Base-by-base conservation (phyloP, 2,888 invertebrate species). In the Halictus ligatus region DNA sequence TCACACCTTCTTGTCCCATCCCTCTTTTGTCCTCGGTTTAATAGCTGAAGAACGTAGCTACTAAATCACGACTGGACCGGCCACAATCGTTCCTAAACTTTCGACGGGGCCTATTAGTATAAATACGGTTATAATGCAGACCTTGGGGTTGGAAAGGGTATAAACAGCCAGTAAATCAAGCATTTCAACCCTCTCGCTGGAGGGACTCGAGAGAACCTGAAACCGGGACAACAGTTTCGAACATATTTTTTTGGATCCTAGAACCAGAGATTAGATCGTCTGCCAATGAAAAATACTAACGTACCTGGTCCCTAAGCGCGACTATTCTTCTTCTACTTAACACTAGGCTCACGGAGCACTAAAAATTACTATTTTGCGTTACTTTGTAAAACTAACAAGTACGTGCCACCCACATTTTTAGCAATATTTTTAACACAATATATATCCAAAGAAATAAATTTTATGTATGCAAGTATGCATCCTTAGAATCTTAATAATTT, bases 101-200 rank as follows among this genome's bases (percentile, higher is more conserved):
- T 74, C 73, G 80, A 35, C 86, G 71, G 86, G 43, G 90, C 84
- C 93, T 94, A 94, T 95, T 94, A 94, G 94, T 93, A 93, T 94
- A 94, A 95, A 95, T 95, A 95, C 92, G 94, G 92, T 94, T 94
- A 94, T 95, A 95, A 95, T 94, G 89, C 89, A 92, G 91, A 91
- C 89, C 84, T 87, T 81, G 90, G 93, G 94, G 93, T 89, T 91
- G 89, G 87, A 90, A 91, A 92, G 94, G 94, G 90, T 92, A 94
- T 94, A 94, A 95, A 94, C 94, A 94, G 94, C 92, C 92, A 93
- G 91, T 95, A 94, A 94, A 95, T 95, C 94, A 95, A 90, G 89
- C 87, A 86, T 86, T 83, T 80, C 81, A 84, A 85, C 90, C 92
- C 90, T 92, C 58, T 87, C 64, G 83, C 54, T 77, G 86, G 84